These are phyloP conservation scores for Palythoa grandis DNA, from an alignment of 92 coral and sea anemone genomes.

Conservation along the genomic window DNA sequence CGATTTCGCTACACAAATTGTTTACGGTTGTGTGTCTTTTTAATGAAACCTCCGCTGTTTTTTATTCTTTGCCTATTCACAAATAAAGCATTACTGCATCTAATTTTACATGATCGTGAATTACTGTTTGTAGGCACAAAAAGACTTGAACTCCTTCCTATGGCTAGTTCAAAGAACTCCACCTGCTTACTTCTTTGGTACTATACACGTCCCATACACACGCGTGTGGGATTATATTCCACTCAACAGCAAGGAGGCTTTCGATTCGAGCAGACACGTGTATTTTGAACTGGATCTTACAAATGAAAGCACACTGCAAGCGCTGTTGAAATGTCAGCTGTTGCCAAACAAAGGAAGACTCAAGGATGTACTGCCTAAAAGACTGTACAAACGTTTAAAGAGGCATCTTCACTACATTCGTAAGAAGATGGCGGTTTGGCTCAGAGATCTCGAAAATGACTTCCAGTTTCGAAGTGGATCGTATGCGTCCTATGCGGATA, in stretches of 20 bases:
- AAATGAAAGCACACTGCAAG: conserved; percentile 67
- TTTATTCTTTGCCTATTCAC: conserved; percentile 62
- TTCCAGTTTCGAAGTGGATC: conserved; percentile 49
- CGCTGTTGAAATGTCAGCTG: conserved; percentile 90
- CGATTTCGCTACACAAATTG: conserved; percentile 3
- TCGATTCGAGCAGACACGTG: conserved; percentile 79
- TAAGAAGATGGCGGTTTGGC: conserved; percentile 83
- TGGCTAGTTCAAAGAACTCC: conserved; percentile 89
- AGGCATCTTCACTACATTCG: conserved; percentile 83
- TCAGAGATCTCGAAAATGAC: conserved; percentile 57
- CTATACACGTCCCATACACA: conserved; percentile 97
- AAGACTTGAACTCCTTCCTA: conserved; percentile 86
- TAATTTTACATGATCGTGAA: conserved; percentile 50
- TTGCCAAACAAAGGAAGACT: conserved; percentile 77
- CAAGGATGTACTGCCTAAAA: conserved; percentile 69
- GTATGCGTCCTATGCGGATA: conserved; percentile 68
- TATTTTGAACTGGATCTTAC: conserved; percentile 96
- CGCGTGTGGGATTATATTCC: conserved; percentile 99
- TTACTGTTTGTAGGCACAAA: conserved; percentile 75
- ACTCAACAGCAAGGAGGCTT: conserved; percentile 90
- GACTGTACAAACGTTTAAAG: conserved; percentile 73
- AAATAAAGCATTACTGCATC: conserved; percentile 57
- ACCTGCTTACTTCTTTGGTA: conserved; percentile 95
- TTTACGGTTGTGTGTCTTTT: conserved; percentile 46
- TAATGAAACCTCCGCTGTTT: conserved; percentile 62